Base-by-base conservation (phyloP, 92 coral and sea anemone genomes). In the Desmophyllum pertusum region DNA sequence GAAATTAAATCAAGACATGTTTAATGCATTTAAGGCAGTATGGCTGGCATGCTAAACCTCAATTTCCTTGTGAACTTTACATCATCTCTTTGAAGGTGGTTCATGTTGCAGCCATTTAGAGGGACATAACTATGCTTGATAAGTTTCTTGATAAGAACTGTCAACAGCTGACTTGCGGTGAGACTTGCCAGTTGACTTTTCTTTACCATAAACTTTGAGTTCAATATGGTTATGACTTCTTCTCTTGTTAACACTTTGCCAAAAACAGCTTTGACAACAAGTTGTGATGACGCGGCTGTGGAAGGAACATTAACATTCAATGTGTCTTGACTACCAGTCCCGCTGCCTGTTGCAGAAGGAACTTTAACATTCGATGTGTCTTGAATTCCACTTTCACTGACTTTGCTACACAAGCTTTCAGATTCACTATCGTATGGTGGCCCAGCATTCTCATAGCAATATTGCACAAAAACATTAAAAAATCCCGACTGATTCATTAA, bases 61-160 rank as follows among this genome's bases (percentile, higher is more conserved):
- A 38, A 79, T 79, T 79, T 79, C 64, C 62, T 65, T 79, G 39
- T 79, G 75, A 65, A 80, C 84, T 13, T 52, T 70, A 39, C 43
- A 39, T 42, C 75, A 70, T 19, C 1, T 4, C 50, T 75, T 64
- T 75, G 64, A 75, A 61, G 64, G 6, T 64, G 61, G 39, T 80
- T 80, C n/a, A n/a, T n/a, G n/a, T n/a, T n/a, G n/a, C n/a, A n/a
- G 0, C 39, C 84, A 57, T 64, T 80, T 21, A 43, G 85, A 81
- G 66, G 62, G 74, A 79, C 84, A 64, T 63, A 63, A 55, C 62
- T 35, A 30, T 61, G 84, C 61, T 29, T 79, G 23, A 69, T 65
- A 65, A 81, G 85, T 81, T 76, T 81, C 70, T 81, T 81, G 11
- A 70, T 68, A 51, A 82, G 53, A 82, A 82, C 86, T 82, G 71